Percentiles rank a stretch among this genome's conserved stretches.
Evolutionary conservation across 2,113 vertebrate genomes (phyloP).

Genomic region (Otis tarda): DNA sequence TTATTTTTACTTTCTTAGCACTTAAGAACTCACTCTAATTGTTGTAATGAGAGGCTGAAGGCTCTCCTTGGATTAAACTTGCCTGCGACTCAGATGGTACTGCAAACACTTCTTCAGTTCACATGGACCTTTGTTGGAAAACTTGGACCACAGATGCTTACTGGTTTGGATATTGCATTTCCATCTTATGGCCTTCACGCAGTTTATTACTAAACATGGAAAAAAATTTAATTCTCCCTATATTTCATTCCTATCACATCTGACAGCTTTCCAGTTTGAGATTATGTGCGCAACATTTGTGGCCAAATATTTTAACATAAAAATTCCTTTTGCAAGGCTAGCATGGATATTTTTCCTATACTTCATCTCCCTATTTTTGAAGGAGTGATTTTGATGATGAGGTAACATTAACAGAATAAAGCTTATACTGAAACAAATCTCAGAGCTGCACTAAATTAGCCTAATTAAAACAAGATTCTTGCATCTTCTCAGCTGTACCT

Average conservation of each 20-base stretch:
- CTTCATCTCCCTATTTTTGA: not conserved
- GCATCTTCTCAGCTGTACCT: not conserved
- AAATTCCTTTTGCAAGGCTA: slow-evolving; percentile 25
- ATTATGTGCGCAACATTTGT: not conserved
- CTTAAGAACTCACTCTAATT: not conserved
- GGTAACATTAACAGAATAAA: not conserved
- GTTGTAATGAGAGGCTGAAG: not conserved
- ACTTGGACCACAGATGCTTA: not conserved
- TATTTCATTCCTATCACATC: slow-evolving; percentile 20
- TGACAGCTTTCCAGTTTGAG: slow-evolving; percentile 18
- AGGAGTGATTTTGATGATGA: not conserved
- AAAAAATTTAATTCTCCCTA: not conserved
- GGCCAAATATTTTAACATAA: slow-evolving; percentile 24
- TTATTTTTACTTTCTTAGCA: not conserved
- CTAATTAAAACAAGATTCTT: not conserved
- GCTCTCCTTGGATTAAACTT: not conserved
- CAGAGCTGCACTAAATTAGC: not conserved
- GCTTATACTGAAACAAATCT: not conserved
- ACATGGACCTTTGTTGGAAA: not conserved
- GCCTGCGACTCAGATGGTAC: not conserved
- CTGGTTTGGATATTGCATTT: not conserved
- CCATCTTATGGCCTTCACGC: not conserved
- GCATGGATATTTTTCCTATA: not conserved
- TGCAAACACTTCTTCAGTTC: not conserved
- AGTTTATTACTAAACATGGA: slow-evolving; percentile 38